Percentiles rank a stretch among this genome's conserved stretches.
phyloP scores from a whole-genome alignment of 2,888 invertebrate species.

The Chouioia cunea region DNA sequence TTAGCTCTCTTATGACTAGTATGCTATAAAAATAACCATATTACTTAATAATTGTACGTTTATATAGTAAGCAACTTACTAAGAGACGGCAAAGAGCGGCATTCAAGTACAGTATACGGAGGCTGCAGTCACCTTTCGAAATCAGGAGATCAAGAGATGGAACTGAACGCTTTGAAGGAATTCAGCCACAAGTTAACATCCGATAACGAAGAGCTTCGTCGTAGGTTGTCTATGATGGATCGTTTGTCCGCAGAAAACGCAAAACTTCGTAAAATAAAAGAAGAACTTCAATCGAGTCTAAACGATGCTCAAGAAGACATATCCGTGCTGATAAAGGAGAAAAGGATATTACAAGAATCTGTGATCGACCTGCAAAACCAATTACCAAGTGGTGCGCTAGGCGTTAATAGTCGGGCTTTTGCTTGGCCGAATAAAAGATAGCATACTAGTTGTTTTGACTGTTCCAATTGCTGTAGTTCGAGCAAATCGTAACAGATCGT shows the following conservation, averaged over 20 bases:
- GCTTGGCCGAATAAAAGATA: conserved; percentile 75
- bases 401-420: conserved; percentile 59
- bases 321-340: conserved; percentile 79
- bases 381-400: conserved; percentile 60
- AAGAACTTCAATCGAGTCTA: conserved; percentile 75
- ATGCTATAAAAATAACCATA: not conserved
- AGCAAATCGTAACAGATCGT: conserved; percentile 50
- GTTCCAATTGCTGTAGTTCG: conserved; percentile 77
- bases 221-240: conserved; percentile 74
- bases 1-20: too few species aligned
- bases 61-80: conserved; percentile 52
- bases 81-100: conserved; percentile 45
- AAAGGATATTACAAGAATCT: conserved; percentile 79
- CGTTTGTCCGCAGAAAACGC: conserved; percentile 74
- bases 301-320: conserved; percentile 83
- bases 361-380: conserved; percentile 77
- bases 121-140: conserved; percentile 48
- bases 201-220: conserved; percentile 76
- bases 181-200: conserved; percentile 71
- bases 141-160: conserved; percentile 68
- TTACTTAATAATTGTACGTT: conserved; percentile 5
- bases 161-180: conserved; percentile 69
- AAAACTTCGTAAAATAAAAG: conserved; percentile 70
- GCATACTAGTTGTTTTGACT: conserved; percentile 78
- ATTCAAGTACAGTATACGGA: conserved; percentile 47